Evolutionary conservation across 2,888 invertebrate genomes (phyloP).

Genomic region (Scrobipalpa atriplicella): DNA sequence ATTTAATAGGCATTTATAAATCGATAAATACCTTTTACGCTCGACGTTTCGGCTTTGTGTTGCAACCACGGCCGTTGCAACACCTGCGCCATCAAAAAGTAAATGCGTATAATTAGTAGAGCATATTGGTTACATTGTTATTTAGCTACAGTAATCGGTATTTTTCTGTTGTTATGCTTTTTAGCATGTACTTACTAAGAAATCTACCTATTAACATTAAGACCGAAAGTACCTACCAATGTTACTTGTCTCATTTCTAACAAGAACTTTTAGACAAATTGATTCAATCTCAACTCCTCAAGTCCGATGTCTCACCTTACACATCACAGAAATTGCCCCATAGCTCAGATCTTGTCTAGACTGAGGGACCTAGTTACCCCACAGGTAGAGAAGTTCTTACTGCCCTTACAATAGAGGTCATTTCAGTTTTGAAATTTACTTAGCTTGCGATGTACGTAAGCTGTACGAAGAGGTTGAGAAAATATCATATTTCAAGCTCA

Average conservation of each 20-base stretch:
- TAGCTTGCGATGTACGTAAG: not conserved
- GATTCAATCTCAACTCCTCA: conserved; percentile 13
- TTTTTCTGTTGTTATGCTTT: too few relatives aligned
- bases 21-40: too few relatives aligned
- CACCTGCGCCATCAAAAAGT: too few relatives aligned
- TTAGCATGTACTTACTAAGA: too few relatives aligned
- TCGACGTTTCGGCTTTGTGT: too few relatives aligned
- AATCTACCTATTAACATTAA: too few relatives aligned
- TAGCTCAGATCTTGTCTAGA: conserved; percentile 15
- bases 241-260: not conserved
- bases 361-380: not conserved
- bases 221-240: too few relatives aligned
- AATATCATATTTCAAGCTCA: conserved; percentile 14
- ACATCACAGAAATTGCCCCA: conserved; percentile 14
- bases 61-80: too few relatives aligned
- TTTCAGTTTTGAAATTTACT: not conserved
- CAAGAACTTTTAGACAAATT: not conserved
- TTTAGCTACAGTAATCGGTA: too few relatives aligned
- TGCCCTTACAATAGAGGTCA: not conserved
- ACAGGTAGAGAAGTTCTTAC: not conserved
- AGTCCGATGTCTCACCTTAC: conserved; percentile 12
- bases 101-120: too few relatives aligned
- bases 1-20: too few relatives aligned
- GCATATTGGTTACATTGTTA: too few relatives aligned
- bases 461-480: not conserved